A percentile compares a stretch with the other conserved stretches of the same genome.
These are phyloP conservation scores for Carassius auratus DNA, from an alignment of 2,113 vertebrate genomes.

Conservation along the genomic window DNA sequence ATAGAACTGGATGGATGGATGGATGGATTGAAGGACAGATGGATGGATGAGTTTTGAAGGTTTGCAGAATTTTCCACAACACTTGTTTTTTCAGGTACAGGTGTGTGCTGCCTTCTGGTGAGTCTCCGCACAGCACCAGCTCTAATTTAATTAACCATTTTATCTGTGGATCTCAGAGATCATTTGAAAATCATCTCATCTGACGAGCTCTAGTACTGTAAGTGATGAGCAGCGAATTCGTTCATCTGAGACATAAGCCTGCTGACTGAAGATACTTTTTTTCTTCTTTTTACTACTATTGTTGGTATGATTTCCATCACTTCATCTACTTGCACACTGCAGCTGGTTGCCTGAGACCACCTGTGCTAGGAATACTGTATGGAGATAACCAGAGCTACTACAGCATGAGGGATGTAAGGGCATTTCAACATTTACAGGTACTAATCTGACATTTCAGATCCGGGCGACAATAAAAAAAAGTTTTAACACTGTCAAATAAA, in stretches of 20 bases:
- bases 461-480: neutral
- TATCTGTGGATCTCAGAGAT: constrained; percentile 16
- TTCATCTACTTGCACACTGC: neutral
- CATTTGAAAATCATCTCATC: constrained; percentile 17
- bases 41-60: neutral
- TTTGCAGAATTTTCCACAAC: neutral
- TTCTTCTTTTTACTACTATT: neutral
- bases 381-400: neutral
- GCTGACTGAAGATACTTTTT: neutral
- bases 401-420: neutral
- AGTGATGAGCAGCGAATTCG: neutral
- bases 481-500: neutral
- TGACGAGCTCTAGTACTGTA: neutral
- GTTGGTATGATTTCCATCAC: neutral
- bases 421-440: neutral
- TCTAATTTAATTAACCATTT: constrained; percentile 8
- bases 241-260: neutral
- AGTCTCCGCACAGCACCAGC: neutral
- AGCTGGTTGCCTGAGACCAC: neutral
- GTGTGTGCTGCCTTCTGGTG: neutral
- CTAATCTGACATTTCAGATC: neutral
- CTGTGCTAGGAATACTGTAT: neutral
- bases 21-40: too few species aligned
- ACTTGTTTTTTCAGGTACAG: neutral
- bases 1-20: too few species aligned